These are phyloP conservation scores for Nannoperca obscura DNA, from an alignment of 2,797 vertebrate genomes.

Conservation along the genomic window DNA sequence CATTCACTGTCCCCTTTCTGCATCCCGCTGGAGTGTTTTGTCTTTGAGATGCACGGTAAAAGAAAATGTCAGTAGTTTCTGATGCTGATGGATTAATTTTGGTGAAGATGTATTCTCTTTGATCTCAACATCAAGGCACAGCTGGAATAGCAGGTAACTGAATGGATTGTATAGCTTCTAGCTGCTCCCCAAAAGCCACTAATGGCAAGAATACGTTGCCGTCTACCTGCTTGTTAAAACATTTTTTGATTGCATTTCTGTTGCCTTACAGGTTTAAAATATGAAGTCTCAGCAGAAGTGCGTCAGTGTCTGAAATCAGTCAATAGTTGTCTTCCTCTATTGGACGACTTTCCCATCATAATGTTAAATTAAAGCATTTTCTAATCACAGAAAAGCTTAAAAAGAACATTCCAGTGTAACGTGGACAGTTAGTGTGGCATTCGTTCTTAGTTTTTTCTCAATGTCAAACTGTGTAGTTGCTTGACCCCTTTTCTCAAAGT, in stretches of 20 bases:
- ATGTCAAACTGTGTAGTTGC: neutral
- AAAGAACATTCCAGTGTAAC: neutral
- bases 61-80: slow-evolving; percentile 36
- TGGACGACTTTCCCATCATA: slow-evolving; percentile 57
- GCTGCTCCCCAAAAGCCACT: slow-evolving; percentile 19
- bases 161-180: slow-evolving; percentile 19
- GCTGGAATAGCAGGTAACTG: slow-evolving; percentile 34
- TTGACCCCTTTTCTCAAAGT: neutral
- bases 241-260: slow-evolving; percentile 5
- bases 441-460: neutral
- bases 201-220: slow-evolving; percentile 8
- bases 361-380: slow-evolving; percentile 27
- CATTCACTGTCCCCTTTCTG: slow-evolving; percentile 15
- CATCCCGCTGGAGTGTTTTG: slow-evolving; percentile 4
- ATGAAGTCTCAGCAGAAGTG: slow-evolving; percentile 38
- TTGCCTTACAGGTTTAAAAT: slow-evolving; percentile 25
- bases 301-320: slow-evolving; percentile 19
- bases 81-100: slow-evolving; percentile 42
- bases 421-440: neutral
- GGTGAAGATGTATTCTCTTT: slow-evolving; percentile 39
- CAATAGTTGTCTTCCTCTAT: slow-evolving; percentile 79
- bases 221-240: neutral
- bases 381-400: slow-evolving; percentile 20
- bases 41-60: slow-evolving; percentile 8
- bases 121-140: slow-evolving; percentile 44